A percentile compares a stretch with the other conserved stretches of the same genome.
Evolutionary conservation across 2,113 vertebrate species (phyloP).

Genomic region (Lophura nycthemera): DNA sequence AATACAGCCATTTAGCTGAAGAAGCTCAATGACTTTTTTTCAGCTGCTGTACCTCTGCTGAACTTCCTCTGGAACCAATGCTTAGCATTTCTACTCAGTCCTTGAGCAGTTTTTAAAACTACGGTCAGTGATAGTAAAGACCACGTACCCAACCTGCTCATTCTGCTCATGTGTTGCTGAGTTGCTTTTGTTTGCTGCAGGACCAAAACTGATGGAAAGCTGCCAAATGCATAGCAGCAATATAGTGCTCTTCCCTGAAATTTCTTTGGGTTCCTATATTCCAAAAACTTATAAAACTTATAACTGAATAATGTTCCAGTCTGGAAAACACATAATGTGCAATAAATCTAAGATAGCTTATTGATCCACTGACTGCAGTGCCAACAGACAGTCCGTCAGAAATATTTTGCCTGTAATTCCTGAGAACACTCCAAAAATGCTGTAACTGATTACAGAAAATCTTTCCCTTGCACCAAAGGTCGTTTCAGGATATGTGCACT

Average conservation of each 20-base stretch:
- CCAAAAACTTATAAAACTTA: background rate
- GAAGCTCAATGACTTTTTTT: background rate
- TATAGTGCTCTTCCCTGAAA: background rate
- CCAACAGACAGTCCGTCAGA: background rate
- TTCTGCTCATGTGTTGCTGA: background rate
- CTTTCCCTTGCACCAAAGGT: conserved; percentile 62
- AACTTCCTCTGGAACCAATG: background rate
- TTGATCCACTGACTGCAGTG: background rate
- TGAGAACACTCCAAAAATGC: conserved; percentile 7
- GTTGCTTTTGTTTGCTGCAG: background rate
- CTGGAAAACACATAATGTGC: background rate
- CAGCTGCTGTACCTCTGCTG: background rate
- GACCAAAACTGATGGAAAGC: background rate
- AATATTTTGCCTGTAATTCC: background rate
- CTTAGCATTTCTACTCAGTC: background rate
- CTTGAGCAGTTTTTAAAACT: background rate
- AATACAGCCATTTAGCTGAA: conserved; percentile 2
- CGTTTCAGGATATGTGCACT: conserved; percentile 75
- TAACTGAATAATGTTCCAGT: background rate
- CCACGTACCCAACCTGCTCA: background rate
- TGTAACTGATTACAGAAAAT: conserved; percentile 59
- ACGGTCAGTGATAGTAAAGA: background rate
- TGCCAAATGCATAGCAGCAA: background rate
- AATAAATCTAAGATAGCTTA: background rate
- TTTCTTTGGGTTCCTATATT: background rate